These are phyloP conservation scores for Pangasianodon gigas DNA, from an alignment of 2,113 vertebrate genomes.

Conservation along the genomic window DNA sequence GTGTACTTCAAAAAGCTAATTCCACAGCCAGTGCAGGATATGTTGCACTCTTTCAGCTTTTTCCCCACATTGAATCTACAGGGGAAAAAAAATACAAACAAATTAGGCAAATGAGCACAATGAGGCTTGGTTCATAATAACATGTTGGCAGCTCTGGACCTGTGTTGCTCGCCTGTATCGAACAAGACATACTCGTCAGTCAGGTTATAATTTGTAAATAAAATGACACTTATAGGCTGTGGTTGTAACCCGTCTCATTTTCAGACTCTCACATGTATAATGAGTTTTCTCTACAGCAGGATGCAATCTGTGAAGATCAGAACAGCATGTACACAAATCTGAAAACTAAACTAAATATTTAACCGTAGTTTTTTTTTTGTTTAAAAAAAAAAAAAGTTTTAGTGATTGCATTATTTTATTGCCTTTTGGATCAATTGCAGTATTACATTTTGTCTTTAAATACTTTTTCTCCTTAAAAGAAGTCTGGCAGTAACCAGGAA, in stretches of 20 bases:
- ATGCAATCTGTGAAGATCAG: not conserved
- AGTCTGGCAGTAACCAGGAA: not conserved
- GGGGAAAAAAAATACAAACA: not conserved
- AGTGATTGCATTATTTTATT: not conserved
- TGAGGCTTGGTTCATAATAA: not conserved
- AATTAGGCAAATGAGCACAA: not conserved
- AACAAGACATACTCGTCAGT: not conserved
- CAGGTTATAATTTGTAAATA: slow-evolving; percentile 19
- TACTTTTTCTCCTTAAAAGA: not conserved
- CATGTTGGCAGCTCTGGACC: not conserved
- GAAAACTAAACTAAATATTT: not conserved
- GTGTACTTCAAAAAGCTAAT: slow-evolving; percentile 3
- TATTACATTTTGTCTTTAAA: not conserved
- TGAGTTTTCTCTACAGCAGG: not conserved
- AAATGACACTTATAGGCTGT: not conserved
- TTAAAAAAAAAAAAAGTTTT: not conserved
- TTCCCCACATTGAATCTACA: not conserved
- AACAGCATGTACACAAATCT: not conserved
- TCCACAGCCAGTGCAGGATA: not conserved
- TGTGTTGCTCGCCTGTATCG: not conserved
- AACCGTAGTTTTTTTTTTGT: not conserved
- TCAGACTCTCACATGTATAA: not conserved
- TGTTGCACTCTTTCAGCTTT: not conserved
- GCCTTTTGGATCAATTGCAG: not conserved
- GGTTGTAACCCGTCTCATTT: not conserved